Base-by-base conservation (phyloP, 30 jellyfish, hydroid and myxozoan species). In the Mastigias papua region DNA sequence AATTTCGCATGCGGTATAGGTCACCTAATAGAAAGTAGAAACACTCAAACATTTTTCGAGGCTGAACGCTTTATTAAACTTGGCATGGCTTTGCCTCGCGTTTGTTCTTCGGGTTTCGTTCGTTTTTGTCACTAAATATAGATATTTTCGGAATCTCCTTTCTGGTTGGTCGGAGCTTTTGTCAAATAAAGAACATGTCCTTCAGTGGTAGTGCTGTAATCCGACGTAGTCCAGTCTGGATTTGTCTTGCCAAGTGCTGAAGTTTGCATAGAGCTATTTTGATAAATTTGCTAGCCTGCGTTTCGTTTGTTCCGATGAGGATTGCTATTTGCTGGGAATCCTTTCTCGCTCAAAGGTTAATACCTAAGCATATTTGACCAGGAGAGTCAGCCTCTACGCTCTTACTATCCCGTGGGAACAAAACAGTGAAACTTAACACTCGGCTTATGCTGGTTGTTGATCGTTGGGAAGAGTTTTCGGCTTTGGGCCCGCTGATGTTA, bases 321-420 rank as follows among this genome's bases (percentile, higher is more conserved):
- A 23, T n/a, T 10, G 74, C 35, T 25, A 26, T 72, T 72, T 46
- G 83, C 63, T 5, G 34, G 83, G 35, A 72, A 27, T 72, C 49
- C 31, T 13, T 20, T 17, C 48, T 46, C 5, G 83, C 67, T 31
- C 48, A 34, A 57, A 77, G 88, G 88, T 77, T 77, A 77, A 77
- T 77, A 16, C 88, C 57, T 63, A 30, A 21, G 88, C 78, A 30
- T 63, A 51, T 34, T 58, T 54, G 88, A 20, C 34, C 27, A 48
- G 27, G 29, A 32, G 88, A 34, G 22, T 32, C 66, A 50, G 75
- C 76, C 42, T 77, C 74, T 26, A 21, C 88, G 35, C 88, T 77
- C 78, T 58, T 77, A 34, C 58, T 57, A 21, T 30, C 57, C 78
- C 88, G 88, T 77, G 83, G 83, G 83, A 72, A 72, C 74, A 17